A percentile compares a stretch with the other conserved stretches of the same genome.
phyloP scores from a whole-genome alignment of 2,888 invertebrate species.

The Gastracanthus pulcherrimus region DNA sequence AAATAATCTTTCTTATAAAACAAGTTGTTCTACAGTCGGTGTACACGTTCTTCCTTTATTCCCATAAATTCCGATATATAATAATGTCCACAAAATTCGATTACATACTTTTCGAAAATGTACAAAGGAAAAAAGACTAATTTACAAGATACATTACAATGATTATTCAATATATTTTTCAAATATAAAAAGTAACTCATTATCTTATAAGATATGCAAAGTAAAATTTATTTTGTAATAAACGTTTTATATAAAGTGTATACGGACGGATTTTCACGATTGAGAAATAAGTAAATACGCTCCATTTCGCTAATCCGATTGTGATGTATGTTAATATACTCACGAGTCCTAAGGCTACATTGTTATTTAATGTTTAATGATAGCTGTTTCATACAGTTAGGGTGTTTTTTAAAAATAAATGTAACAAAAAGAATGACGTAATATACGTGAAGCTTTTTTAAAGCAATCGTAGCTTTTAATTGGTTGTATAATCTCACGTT shows the following conservation, averaged over 20 bases:
- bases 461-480: slow-evolving; percentile 1
- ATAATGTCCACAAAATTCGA: background rate
- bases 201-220: background rate
- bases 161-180: background rate
- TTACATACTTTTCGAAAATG: background rate
- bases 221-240: slow-evolving; percentile 13
- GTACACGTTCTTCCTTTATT: background rate
- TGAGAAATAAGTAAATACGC: background rate
- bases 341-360: slow-evolving; percentile 29
- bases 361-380: slow-evolving; percentile 33
- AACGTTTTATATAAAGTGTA: slow-evolving; percentile 32
- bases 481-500: slow-evolving; percentile 59
- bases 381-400: slow-evolving; percentile 14
- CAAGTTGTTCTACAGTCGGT: background rate
- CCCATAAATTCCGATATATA: background rate
- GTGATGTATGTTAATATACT: slow-evolving; percentile 31
- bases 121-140: slow-evolving; percentile 22
- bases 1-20: slow-evolving; percentile 21
- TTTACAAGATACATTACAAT: background rate
- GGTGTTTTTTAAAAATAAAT: slow-evolving; percentile 17
- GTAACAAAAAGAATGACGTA: background rate
- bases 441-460: slow-evolving; percentile 3
- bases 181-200: background rate
- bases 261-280: slow-evolving; percentile 4
- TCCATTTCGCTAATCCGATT: background rate